Evolutionary conservation across 2,888 invertebrate species (phyloP).

Genomic region (Phania funesta): DNA sequence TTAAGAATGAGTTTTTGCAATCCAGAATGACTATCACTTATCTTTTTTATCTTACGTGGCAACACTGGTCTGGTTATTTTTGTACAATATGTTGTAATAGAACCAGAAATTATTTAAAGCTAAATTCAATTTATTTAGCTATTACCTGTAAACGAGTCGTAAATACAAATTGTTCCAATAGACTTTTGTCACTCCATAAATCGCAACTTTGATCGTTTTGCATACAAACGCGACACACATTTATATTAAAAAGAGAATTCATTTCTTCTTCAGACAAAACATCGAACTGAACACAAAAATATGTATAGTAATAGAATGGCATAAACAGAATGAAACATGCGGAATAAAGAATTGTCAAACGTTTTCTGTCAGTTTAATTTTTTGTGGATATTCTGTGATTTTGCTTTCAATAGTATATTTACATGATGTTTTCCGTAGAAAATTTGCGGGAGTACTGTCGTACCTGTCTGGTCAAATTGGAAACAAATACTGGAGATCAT

Average conservation of each 20-base stretch:
- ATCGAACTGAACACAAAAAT: background rate
- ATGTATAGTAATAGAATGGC: constrained; percentile 52
- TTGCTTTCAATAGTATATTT: too few relatives aligned
- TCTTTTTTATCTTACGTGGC: too few relatives aligned
- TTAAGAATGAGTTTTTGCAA: too few relatives aligned
- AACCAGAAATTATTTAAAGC: constrained; percentile 20
- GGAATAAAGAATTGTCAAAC: constrained; percentile 39
- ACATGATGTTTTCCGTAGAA: constrained; percentile 31
- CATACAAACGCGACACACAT: constrained; percentile 75
- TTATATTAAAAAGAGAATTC: constrained; percentile 75
- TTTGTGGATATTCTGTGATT: background rate
- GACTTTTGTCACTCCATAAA: constrained; percentile 65
- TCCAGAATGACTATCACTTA: too few relatives aligned
- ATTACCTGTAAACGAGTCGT: constrained; percentile 73
- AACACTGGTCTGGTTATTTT: background rate
- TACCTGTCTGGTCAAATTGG: constrained; percentile 46
- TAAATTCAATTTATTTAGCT: constrained; percentile 36
- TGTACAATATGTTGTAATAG: constrained; percentile 53
- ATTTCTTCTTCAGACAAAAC: constrained; percentile 56
- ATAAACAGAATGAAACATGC: constrained; percentile 6
- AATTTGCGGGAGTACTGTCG: constrained; percentile 49
- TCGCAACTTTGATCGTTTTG: constrained; percentile 71
- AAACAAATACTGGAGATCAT: background rate
- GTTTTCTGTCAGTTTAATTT: background rate
- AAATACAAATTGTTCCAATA: constrained; percentile 73